Conservation (phyloP, 1,140 invertebrate genomes). For the Euglossa dilemma region DNA sequence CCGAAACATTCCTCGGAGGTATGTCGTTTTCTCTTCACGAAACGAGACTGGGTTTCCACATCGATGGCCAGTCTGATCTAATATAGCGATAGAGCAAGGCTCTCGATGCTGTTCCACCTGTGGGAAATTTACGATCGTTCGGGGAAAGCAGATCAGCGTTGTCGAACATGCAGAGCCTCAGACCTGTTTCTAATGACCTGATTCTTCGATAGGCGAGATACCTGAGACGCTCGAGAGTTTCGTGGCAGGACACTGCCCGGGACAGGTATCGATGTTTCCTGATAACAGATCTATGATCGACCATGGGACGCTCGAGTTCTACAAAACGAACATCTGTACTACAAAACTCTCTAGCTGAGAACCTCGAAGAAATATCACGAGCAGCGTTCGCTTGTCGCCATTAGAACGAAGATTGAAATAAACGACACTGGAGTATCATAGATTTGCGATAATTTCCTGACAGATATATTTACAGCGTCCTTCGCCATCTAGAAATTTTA, state of each 20-base stretch:
- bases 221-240: slow-evolving; percentile 1
- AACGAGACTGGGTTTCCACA: slow-evolving; percentile 5
- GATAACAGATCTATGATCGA: slow-evolving; percentile 30
- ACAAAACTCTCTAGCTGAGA: neutral
- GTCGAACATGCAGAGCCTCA: neutral
- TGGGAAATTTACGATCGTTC: neutral
- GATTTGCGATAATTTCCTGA: too few relatives aligned
- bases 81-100: neutral
- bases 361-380: neutral
- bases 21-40: neutral
- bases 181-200: slow-evolving; percentile 16
- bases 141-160: slow-evolving; percentile 8
- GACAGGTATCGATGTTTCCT: slow-evolving; percentile 9
- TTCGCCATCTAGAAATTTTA: too few relatives aligned
- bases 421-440: too few relatives aligned
- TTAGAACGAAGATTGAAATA: too few relatives aligned
- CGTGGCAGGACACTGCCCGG: neutral
- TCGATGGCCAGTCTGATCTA: neutral
- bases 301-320: neutral
- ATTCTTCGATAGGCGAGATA: neutral
- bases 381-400: too few relatives aligned
- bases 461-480: too few relatives aligned
- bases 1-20: neutral
- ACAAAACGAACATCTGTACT: slow-evolving; percentile 9
- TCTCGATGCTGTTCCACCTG: neutral